Base-by-base conservation (phyloP, 2,888 invertebrate genomes). In the Chaetogeoica ovagalla region DNA sequence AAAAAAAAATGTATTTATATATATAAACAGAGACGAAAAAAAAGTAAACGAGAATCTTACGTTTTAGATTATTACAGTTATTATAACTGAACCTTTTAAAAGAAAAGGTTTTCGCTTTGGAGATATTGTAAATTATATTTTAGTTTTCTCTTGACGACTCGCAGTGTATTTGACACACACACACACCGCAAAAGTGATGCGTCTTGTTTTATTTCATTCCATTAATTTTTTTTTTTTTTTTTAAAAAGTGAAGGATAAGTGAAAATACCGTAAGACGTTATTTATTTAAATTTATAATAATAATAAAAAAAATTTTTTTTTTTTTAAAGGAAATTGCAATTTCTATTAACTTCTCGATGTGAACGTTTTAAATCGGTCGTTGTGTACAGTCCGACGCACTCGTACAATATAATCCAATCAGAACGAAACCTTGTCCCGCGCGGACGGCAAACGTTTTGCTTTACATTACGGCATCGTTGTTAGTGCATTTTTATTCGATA, bases 401-500 rank as follows among this genome's bases (percentile, higher is more conserved):
- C 48, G 37, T 11, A 77, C 76, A 77, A 77, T 77, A 65, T 77
- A 65, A 76, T 69, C 76, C 52, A 77, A 77, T 77, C 76, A 77
- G 52, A 52, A 62, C 52, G 59, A 60, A 60, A 60, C 76, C 59
- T 68, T n/a, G n/a, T 43, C 76, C 68, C 19, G 48, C 30, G 30
- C 4, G 30, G 76, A 52, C 69, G 60, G 68, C 69, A 76, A 76
- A 76, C 76, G 76, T 76, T 76, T 69, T 52, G 76, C 69, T 37
- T 55, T 23, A 60, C 69, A 37, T 77, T 69, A 60, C 60, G 48
- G 76, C 48, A 68, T 48, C 52, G 69, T 77, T 60, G 60, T 69
- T 48, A 30, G 21, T 66, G 30, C 57, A 59, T 68, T 59, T 55
- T 72, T 43, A 37, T 69, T 57, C 15, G 13, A 21, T 55, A 30